A percentile compares a stretch with the other conserved stretches of the same genome.
phyloP scores from a whole-genome alignment of 1,140 invertebrate species.

The Mercenaria mercenaria region DNA sequence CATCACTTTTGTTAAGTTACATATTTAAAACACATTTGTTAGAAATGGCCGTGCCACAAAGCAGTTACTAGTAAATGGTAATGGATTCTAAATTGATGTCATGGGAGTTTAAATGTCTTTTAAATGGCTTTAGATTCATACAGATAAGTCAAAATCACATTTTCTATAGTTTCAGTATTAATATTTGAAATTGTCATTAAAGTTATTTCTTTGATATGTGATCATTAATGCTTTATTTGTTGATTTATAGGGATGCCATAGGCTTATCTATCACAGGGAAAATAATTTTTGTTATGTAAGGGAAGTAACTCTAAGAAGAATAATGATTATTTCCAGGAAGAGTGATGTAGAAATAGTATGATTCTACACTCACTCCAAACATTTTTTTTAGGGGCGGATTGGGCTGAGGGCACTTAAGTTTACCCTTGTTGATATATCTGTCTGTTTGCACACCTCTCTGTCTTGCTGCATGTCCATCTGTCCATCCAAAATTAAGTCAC shows the following conservation, averaged over 20 bases:
- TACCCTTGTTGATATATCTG: too few species aligned
- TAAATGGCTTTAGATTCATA: slow-evolving; percentile 16
- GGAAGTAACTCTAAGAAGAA: neutral
- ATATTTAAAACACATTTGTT: slow-evolving; percentile 17
- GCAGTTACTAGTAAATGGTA: neutral
- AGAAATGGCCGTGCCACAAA: neutral
- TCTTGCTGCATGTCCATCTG: too few species aligned
- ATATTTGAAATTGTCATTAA: slow-evolving; percentile 16
- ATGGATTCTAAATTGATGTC: neutral
- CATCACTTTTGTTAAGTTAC: neutral
- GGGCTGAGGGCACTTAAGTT: too few species aligned
- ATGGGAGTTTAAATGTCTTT: slow-evolving; percentile 35
- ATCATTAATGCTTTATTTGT: neutral
- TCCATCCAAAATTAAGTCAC: too few species aligned
- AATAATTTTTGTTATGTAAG: neutral
- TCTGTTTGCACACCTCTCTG: too few species aligned
- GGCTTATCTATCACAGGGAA: neutral
- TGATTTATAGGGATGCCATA: neutral
- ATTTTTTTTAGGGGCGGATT: too few species aligned
- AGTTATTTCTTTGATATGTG: neutral
- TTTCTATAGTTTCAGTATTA: neutral
- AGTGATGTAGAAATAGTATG: neutral
- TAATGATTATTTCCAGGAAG: neutral
- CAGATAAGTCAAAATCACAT: slow-evolving; percentile 20
- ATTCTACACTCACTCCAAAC: too few species aligned